phyloP scores from a whole-genome alignment of 2,888 invertebrate species.

The Hypomecis punctinalis region DNA sequence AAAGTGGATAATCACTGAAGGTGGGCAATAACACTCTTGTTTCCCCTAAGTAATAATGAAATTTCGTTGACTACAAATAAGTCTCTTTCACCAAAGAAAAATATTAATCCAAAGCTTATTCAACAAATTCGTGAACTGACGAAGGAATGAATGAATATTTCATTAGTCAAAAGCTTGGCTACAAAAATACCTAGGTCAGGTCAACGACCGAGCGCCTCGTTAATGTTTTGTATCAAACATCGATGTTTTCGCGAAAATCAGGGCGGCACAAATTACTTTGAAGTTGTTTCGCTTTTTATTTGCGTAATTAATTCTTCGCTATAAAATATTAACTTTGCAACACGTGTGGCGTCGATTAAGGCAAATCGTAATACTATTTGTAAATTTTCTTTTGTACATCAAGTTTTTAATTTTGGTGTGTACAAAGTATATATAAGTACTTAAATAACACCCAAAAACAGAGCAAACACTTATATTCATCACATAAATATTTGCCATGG shows the following conservation, averaged over 20 bases:
- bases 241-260: conserved; percentile 7
- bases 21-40: no score
- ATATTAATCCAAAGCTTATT: no score
- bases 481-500: no score
- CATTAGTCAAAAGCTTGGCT: conserved; percentile 1
- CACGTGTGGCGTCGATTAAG: no score
- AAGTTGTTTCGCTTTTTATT: conserved; percentile 10
- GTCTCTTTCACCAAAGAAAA: no score
- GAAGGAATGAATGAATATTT: conserved; percentile 10
- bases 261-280: conserved; percentile 12
- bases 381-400: background rate
- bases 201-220: conserved; percentile 9
- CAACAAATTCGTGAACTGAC: background rate
- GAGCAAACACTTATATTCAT: no score
- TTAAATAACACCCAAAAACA: no score
- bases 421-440: no score
- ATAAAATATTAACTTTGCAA: no score
- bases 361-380: background rate
- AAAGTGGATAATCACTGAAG: no score
- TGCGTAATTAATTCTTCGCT: background rate
- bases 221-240: conserved; percentile 14
- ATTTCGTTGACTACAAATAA: background rate
- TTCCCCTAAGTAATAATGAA: no score
- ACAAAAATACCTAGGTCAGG: conserved; percentile 15
- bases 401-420: no score